Evolutionary conservation across 2,888 invertebrate genomes (phyloP).

Genomic region (Mellilla xanthometata): DNA sequence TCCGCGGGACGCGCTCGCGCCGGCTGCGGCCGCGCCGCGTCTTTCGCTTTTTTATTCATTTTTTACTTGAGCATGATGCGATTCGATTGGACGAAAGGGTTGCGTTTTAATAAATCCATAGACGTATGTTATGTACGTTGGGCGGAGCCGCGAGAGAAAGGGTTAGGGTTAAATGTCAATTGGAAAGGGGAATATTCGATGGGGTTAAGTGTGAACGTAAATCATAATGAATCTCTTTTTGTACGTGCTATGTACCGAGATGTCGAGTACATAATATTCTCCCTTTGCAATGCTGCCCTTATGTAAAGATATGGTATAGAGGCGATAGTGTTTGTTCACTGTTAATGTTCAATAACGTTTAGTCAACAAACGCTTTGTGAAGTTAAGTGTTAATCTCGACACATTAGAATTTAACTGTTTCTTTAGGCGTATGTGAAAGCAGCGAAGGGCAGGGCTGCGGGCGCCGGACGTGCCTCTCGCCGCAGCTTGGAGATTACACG

Average conservation of each 20-base stretch:
- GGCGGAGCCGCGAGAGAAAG: slow-evolving; percentile 59
- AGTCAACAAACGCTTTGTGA: slow-evolving; percentile 4
- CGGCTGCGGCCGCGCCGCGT: slow-evolving; percentile 53
- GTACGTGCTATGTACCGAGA: neutral
- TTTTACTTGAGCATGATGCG: slow-evolving; percentile 52
- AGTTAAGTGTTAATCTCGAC: slow-evolving; percentile 53
- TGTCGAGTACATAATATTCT: neutral
- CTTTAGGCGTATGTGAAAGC: slow-evolving; percentile 51
- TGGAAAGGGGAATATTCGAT: slow-evolving; percentile 47
- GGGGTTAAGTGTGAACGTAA: slow-evolving; percentile 50
- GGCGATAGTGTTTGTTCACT: no score
- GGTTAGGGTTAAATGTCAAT: slow-evolving; percentile 58
- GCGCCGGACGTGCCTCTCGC: slow-evolving; percentile 59
- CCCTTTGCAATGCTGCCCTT: no score
- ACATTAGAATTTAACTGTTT: slow-evolving; percentile 69
- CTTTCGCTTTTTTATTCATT: slow-evolving; percentile 74
- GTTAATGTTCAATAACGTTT: neutral
- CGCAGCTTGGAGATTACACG: slow-evolving; percentile 59
- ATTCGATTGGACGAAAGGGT: slow-evolving; percentile 75
- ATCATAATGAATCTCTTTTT: slow-evolving; percentile 33
- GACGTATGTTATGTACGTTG: slow-evolving; percentile 49
- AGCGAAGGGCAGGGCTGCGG: slow-evolving; percentile 49
- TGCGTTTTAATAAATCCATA: slow-evolving; percentile 67
- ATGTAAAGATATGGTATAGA: no score
- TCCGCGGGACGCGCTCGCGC: slow-evolving; percentile 57